phyloP scores from a whole-genome alignment of 2,888 invertebrate genomes.

The Allolobophora icterica region DNA sequence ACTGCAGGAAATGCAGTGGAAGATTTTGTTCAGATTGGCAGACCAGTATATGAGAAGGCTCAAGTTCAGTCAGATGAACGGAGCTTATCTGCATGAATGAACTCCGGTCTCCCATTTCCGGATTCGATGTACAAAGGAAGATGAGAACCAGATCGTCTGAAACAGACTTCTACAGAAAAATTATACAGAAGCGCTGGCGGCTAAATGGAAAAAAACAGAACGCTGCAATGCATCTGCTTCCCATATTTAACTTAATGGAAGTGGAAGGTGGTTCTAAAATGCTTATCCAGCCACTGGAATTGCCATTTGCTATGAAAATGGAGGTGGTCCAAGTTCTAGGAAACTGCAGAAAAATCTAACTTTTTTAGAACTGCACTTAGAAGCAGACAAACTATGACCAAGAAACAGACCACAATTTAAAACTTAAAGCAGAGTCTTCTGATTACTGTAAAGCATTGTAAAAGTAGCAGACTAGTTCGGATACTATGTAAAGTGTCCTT shows the following conservation, averaged over 20 bases:
- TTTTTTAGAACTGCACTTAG: not conserved
- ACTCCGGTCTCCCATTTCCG: not conserved
- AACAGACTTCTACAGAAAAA: not conserved
- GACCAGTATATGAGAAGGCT: not conserved
- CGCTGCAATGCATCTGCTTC: not conserved
- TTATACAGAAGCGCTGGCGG: not conserved
- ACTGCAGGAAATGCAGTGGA: not conserved
- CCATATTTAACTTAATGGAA: not conserved
- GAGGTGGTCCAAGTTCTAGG: not conserved
- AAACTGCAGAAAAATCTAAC: not conserved
- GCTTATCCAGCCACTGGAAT: not conserved
- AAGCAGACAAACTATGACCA: not conserved
- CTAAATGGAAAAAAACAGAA: not conserved
- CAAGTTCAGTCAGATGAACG: not conserved
- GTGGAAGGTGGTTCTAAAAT: conserved; percentile 2
- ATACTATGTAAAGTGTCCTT: not conserved
- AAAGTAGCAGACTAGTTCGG: not conserved
- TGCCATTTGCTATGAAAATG: not conserved
- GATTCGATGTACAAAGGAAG: not conserved
- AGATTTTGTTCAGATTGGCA: not conserved
- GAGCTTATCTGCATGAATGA: not conserved
- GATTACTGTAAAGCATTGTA: no score
- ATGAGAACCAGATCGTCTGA: not conserved
- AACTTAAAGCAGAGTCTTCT: no score
- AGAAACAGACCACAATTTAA: no score